Percentiles rank a stretch among this genome's conserved stretches.
Evolutionary conservation across 2,888 invertebrate genomes (phyloP).

Genomic region (Megamerina dolium): DNA sequence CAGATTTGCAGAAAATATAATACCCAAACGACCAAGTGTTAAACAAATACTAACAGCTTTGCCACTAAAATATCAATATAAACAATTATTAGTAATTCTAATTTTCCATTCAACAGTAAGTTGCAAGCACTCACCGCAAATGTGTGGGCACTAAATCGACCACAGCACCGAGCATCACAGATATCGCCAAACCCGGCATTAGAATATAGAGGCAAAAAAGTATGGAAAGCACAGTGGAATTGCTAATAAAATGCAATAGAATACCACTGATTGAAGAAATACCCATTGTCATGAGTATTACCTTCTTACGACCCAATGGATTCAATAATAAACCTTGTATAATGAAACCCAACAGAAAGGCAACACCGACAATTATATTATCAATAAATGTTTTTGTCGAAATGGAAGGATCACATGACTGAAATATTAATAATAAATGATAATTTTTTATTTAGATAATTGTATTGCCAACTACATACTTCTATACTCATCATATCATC

Average conservation of each 20-base stretch:
- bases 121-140: conserved; percentile 28
- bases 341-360: conserved; percentile 39
- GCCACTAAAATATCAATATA: conserved; percentile 24
- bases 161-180: conserved; percentile 37
- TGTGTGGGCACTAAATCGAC: conserved; percentile 42
- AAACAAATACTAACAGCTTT: conserved; percentile 37
- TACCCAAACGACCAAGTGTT: conserved; percentile 35
- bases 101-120: neutral
- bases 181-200: conserved; percentile 37
- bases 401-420: conserved; percentile 38
- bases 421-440: neutral
- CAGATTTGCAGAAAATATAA: conserved; percentile 34
- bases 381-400: conserved; percentile 37
- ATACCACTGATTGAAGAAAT: conserved; percentile 36
- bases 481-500: conserved; percentile 19
- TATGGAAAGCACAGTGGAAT: conserved; percentile 31
- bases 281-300: conserved; percentile 30
- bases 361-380: conserved; percentile 37
- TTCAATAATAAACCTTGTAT: conserved; percentile 39
- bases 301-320: conserved; percentile 39
- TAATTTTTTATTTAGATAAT: neutral
- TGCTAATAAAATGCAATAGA: conserved; percentile 32
- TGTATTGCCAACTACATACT: too few relatives aligned
- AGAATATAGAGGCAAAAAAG: conserved; percentile 41
- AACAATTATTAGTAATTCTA: neutral